A percentile compares a stretch with the other conserved stretches of the same genome.
These are phyloP conservation scores for Atrina japonica DNA, from an alignment of 2,888 invertebrate species.

Conservation along the genomic window DNA sequence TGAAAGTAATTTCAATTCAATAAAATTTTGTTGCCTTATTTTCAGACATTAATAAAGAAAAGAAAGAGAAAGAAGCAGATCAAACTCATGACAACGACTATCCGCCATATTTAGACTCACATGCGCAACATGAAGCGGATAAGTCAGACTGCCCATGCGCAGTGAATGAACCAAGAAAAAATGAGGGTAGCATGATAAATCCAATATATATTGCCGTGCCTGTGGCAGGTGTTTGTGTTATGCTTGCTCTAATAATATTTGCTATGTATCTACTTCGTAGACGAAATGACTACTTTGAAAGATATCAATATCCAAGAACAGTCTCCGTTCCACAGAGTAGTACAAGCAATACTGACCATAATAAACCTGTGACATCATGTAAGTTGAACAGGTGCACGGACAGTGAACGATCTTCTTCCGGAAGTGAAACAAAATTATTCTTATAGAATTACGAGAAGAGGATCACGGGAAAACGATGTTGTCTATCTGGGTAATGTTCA, in stretches of 20 bases:
- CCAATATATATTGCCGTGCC: conserved; percentile 80
- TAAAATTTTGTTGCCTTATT: too few species aligned
- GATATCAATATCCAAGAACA: conserved; percentile 66
- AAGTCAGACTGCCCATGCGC: conserved; percentile 27
- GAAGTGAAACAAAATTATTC: conserved; percentile 75
- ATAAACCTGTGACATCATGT: conserved; percentile 49
- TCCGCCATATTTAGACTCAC: background rate
- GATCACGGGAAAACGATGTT: too few species aligned
- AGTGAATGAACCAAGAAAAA: conserved; percentile 17
- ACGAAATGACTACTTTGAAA: conserved; percentile 69
- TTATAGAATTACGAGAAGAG: conserved; percentile 59
- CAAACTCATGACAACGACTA: conserved; percentile 21
- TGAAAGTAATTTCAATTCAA: too few species aligned
- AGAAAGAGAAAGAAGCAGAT: conserved; percentile 11
- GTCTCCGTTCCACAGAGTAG: conserved; percentile 53
- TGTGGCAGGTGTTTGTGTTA: conserved; percentile 77
- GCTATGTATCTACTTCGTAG: conserved; percentile 78
- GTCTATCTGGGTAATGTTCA: too few species aligned
- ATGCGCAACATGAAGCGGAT: conserved; percentile 5
- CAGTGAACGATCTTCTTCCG: conserved; percentile 75
- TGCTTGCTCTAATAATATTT: conserved; percentile 78
- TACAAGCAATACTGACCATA: conserved; percentile 47
- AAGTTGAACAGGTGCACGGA: conserved; percentile 74
- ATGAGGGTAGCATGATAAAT: conserved; percentile 64
- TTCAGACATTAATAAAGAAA: conserved; percentile 59